A percentile compares a stretch with the other conserved stretches of the same genome.
phyloP scores from a whole-genome alignment of 2,113 vertebrate species.

The Tylochromis polylepis region DNA sequence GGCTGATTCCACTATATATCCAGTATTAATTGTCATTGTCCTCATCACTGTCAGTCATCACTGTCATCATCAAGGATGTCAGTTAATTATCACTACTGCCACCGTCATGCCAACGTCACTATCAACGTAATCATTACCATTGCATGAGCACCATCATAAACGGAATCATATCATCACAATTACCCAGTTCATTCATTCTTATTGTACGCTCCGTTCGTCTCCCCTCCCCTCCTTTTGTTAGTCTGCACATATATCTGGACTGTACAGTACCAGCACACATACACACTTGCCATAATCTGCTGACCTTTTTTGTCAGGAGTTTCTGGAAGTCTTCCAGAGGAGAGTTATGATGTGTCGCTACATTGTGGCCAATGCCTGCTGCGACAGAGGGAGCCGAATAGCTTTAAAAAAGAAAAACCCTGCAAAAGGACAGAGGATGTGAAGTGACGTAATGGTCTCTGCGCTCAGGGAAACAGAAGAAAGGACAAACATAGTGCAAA shows the following conservation, averaged over 20 bases:
- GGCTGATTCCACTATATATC: not conserved
- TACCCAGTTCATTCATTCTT: not conserved
- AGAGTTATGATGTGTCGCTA: slow-evolving; percentile 28
- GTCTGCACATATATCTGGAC: not conserved
- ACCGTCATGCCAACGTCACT: not conserved
- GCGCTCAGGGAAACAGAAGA: not conserved
- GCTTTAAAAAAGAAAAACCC: not conserved
- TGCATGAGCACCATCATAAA: not conserved
- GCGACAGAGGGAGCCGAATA: slow-evolving; percentile 1
- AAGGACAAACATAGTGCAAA: not conserved
- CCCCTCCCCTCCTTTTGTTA: not conserved
- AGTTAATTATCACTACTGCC: not conserved
- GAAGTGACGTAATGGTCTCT: slow-evolving; percentile 27
- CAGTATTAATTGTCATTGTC: not conserved
- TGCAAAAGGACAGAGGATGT: slow-evolving; percentile 7
- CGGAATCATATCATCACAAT: not conserved
- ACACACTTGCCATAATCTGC: not conserved
- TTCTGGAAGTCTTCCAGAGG: slow-evolving; percentile 39
- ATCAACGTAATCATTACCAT: not conserved
- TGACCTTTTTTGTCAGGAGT: slow-evolving; percentile 50
- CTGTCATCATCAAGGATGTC: not conserved
- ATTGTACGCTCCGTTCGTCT: not conserved
- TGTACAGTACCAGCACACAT: not conserved
- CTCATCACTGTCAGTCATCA: not conserved
- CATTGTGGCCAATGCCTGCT: slow-evolving; percentile 6